Base-by-base conservation (phyloP, 2,797 vertebrate genomes). In the Spheniscus humboldti region DNA sequence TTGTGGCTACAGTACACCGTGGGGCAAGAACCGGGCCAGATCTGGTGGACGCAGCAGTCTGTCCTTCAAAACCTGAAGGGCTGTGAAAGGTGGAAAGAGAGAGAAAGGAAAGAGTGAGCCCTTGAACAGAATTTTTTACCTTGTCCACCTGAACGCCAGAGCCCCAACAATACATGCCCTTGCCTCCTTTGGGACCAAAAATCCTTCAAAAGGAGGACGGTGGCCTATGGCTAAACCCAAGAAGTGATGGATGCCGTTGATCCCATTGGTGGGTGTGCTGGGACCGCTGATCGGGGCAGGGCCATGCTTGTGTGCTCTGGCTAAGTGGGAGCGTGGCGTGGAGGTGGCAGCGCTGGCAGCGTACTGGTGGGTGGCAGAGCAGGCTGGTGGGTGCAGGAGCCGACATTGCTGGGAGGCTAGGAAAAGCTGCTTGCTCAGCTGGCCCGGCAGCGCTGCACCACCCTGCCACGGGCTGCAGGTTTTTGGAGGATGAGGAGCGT, bases 281-380 rank as follows among this genome's bases (percentile, higher is more conserved):
- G 41, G 77, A 18, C 1, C 5, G 35, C 48, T 1, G 10, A 20
- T 5, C 0, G 0, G 10, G n/a, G 13, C 35, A 45, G 11, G 25
- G 25, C 28, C 22, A 4, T 0, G 1, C 10, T 12, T 19, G 5
- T 56, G 28, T 31, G 18, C 30, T 48, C 5, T 1, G 1, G 52
- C 18, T 33, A 25, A 0, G 0, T 9, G 31, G 56, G 30, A 41
- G 7, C 5, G 2, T 0, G 24, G 71, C 43, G 16, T 1, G 5
- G 39, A 37, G 45, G 20, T 2, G 16, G 15, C 43, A 45, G 43
- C 4, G 8, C 43, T 45, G 43, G 25, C 15, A 50, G 25, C 2
- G 1, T 24, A 18, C 3, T 5, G 55, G 31, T 2, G 33, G 45
- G 18, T 7, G 2, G 64, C 24, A n/a, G 43, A 16, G 24, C 25